phyloP scores from a whole-genome alignment of 2,888 invertebrate species.

The Deilephila elpenor region DNA sequence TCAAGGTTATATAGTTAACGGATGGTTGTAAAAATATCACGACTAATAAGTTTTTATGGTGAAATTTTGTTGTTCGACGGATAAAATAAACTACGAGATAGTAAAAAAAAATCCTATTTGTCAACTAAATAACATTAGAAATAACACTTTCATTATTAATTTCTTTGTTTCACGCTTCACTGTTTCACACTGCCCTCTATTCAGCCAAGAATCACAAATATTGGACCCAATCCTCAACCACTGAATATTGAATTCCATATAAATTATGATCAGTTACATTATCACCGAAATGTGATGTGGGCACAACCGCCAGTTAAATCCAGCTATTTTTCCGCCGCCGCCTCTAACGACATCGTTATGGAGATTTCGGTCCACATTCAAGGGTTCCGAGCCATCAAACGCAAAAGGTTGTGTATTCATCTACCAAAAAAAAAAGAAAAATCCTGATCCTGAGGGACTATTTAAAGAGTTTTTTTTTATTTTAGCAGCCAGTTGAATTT shows the following conservation, averaged over 20 bases:
- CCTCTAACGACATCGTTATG: constrained; percentile 60
- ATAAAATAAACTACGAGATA: no score
- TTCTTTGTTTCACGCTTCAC: no score
- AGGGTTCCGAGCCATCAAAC: constrained; percentile 46
- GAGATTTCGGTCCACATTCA: constrained; percentile 54
- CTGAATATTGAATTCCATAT: constrained; percentile 43
- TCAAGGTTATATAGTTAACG: constrained; percentile 45
- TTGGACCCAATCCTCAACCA: neutral
- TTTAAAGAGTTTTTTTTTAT: neutral
- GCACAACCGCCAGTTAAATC: constrained; percentile 3
- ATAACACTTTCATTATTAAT: no score
- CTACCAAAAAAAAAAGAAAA: constrained; percentile 20
- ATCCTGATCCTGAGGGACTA: constrained; percentile 4
- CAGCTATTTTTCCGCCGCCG: constrained; percentile 34
- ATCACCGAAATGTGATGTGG: constrained; percentile 35
- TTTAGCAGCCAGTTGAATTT: no score
- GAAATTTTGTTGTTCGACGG: neutral
- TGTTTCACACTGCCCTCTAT: no score
- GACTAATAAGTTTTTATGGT: neutral
- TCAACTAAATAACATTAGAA: no score
- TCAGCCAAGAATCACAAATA: neutral
- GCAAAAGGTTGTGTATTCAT: constrained; percentile 43
- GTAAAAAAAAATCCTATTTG: no score
- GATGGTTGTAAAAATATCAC: neutral
- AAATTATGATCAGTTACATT: constrained; percentile 34